A percentile compares a stretch with the other conserved stretches of the same genome.
phyloP scores from a whole-genome alignment of 2,113 vertebrate species.

The Nycticebus coucang region DNA sequence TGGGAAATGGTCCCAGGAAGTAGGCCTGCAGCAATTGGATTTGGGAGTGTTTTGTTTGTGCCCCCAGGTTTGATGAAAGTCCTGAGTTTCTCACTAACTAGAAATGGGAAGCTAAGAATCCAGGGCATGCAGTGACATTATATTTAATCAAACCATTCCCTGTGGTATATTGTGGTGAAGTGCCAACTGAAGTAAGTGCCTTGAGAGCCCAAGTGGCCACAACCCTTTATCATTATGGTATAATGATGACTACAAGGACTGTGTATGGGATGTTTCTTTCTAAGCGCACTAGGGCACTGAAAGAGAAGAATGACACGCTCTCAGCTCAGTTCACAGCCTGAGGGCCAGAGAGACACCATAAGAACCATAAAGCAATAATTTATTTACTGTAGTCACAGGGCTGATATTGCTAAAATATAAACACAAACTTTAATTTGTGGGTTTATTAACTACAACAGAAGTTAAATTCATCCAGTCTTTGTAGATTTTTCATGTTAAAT shows the following conservation, averaged over 20 bases:
- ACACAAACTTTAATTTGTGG: not conserved
- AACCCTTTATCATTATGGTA: not conserved
- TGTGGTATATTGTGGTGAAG: not conserved
- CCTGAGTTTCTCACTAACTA: not conserved
- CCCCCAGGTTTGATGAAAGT: not conserved
- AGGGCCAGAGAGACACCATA: not conserved
- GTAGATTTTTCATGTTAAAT: not conserved
- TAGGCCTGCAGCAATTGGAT: not conserved
- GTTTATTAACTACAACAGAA: not conserved
- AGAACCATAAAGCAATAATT: not conserved
- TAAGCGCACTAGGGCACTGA: not conserved
- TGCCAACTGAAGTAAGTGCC: not conserved
- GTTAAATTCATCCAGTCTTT: not conserved
- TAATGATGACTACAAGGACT: not conserved
- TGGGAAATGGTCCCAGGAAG: too few relatives aligned
- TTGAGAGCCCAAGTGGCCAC: not conserved
- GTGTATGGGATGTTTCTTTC: not conserved
- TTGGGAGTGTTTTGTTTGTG: not conserved
- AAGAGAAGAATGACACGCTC: not conserved
- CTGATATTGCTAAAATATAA: not conserved
- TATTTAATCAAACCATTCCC: not conserved
- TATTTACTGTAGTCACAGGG: not conserved
- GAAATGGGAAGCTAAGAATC: not conserved
- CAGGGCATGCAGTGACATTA: not conserved
- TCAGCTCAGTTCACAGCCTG: not conserved